Conservation (phyloP, 2,888 invertebrate species). For the Sthenelais limicola region DNA sequence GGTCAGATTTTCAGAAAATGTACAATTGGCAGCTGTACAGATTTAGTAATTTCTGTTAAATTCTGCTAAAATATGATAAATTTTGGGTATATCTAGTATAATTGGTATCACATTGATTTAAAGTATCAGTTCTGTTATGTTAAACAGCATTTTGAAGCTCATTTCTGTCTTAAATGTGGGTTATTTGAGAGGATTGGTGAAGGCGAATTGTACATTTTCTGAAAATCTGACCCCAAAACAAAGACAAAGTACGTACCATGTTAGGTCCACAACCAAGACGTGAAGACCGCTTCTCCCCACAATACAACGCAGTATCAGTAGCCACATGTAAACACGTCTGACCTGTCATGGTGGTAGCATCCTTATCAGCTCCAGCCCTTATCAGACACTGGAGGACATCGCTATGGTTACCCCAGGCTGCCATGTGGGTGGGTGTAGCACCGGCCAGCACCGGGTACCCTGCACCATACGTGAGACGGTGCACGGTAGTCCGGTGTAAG, state of each 20-base stretch:
- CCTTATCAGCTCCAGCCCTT: slow-evolving; percentile 17
- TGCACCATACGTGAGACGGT: slow-evolving; percentile 9
- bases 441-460: slow-evolving; percentile 28
- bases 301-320: slow-evolving; percentile 21
- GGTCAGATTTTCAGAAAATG: too few species aligned
- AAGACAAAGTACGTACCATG: background rate
- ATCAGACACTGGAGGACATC: slow-evolving; percentile 9
- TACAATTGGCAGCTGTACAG: too few species aligned
- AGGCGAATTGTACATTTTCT: too few species aligned
- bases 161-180: too few species aligned
- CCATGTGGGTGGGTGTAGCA: slow-evolving; percentile 22
- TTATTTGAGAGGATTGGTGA: too few species aligned
- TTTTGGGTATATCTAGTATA: too few species aligned
- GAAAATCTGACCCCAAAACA: too few species aligned
- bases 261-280: background rate
- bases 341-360: slow-evolving; percentile 20
- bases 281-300: slow-evolving; percentile 10
- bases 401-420: slow-evolving; percentile 19
- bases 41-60: too few species aligned
- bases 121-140: too few species aligned
- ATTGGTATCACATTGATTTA: too few species aligned
- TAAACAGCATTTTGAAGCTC: too few species aligned
- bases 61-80: too few species aligned
- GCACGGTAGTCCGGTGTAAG: slow-evolving; percentile 15
- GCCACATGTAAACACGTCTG: slow-evolving; percentile 27